A percentile compares a stretch with the other conserved stretches of the same genome.
Conservation (phyloP, 1,140 invertebrate species). For the Aphidius gifuensis region DNA sequence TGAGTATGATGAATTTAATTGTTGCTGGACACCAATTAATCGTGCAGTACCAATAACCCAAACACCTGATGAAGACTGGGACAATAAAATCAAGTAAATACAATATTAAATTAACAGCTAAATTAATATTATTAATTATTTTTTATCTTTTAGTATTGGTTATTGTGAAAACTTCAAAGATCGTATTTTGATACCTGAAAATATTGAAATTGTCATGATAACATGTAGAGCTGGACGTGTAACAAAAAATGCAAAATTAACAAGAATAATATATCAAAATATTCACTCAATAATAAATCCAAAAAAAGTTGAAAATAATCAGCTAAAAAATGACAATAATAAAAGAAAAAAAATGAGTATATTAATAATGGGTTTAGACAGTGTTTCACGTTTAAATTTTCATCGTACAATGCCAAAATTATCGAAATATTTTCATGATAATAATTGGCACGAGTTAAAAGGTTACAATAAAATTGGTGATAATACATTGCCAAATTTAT, state of each 20-base stretch:
- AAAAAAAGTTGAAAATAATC: constrained; percentile 43
- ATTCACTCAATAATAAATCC: constrained; percentile 51
- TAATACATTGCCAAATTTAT: constrained; percentile 80
- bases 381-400: constrained; percentile 75
- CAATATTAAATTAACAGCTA: not conserved
- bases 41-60: constrained; percentile 34
- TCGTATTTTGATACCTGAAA: constrained; percentile 40
- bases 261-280: constrained; percentile 53
- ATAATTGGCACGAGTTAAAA: constrained; percentile 57
- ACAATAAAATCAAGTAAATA: constrained; percentile 54
- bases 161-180: constrained; percentile 49
- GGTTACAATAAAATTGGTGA: constrained; percentile 72
- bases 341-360: constrained; percentile 58
- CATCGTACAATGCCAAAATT: constrained; percentile 75
- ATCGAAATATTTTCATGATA: constrained; percentile 60
- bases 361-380: constrained; percentile 77
- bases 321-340: constrained; percentile 26
- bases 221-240: constrained; percentile 42
- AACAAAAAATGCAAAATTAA: constrained; percentile 26
- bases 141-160: constrained; percentile 38
- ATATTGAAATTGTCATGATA: constrained; percentile 50
- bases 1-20: constrained; percentile 40
- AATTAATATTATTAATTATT: not conserved
- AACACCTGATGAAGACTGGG: constrained; percentile 36
- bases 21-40: constrained; percentile 58